phyloP scores from a whole-genome alignment of 2,888 invertebrate genomes.

The Ditylenchus weischeri region DNA sequence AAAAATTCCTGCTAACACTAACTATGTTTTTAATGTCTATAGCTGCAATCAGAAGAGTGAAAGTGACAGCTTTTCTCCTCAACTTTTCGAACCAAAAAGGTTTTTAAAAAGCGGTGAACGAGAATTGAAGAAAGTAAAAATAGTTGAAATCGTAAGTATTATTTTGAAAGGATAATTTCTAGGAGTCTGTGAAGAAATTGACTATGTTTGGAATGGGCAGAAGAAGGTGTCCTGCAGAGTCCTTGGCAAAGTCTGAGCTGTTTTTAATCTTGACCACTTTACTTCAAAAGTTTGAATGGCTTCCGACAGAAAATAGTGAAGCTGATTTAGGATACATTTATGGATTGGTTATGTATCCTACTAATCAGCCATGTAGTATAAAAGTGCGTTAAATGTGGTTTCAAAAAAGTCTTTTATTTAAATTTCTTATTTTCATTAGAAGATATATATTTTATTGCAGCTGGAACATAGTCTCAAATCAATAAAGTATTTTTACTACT shows the following conservation, averaged over 20 bases:
- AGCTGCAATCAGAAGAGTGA: neutral
- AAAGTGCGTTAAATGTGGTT: neutral
- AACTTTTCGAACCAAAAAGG: neutral
- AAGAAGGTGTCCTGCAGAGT: neutral
- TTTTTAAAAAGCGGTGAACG: neutral
- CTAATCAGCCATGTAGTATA: neutral
- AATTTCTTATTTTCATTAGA: too few relatives aligned
- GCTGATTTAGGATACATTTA: neutral
- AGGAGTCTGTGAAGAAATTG: neutral
- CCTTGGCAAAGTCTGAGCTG: neutral
- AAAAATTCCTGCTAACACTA: neutral
- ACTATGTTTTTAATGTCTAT: constrained; percentile 3
- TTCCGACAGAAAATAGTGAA: neutral
- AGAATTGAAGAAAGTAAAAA: neutral
- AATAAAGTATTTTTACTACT: too few relatives aligned
- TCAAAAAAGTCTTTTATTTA: too few relatives aligned
- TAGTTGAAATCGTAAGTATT: neutral
- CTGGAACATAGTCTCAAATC: too few relatives aligned
- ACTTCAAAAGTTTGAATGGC: neutral
- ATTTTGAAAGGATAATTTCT: neutral
- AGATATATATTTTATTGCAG: too few relatives aligned
- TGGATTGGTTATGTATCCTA: constrained; percentile 3
- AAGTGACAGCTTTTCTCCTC: neutral
- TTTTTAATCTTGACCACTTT: constrained; percentile 1
- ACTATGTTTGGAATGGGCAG: constrained; percentile 8